phyloP scores from a whole-genome alignment of 64 coral and sea anemone species.

The Porites lutea region DNA sequence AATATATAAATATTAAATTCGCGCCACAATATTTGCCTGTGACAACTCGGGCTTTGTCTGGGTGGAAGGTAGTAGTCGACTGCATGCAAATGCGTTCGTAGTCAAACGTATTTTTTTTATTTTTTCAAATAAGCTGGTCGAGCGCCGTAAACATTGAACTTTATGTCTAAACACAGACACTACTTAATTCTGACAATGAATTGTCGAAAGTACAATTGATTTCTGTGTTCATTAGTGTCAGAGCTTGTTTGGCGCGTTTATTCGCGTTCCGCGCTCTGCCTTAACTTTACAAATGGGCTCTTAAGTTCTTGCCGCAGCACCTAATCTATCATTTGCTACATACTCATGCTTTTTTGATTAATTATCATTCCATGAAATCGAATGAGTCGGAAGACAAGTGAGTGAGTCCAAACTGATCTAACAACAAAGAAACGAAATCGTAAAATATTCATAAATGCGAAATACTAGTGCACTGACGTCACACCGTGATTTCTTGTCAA shows the following conservation, averaged over 20 bases:
- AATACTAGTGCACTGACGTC: constrained; percentile 31
- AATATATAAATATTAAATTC: too few species aligned
- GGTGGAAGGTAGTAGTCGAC: too few species aligned
- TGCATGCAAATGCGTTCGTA: too few species aligned
- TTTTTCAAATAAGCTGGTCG: not conserved
- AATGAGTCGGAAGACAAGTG: not conserved
- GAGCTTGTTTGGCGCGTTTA: constrained; percentile 6
- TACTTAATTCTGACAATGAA: not conserved
- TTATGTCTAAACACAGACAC: not conserved
- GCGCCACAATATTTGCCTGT: too few species aligned
- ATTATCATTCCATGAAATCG: not conserved
- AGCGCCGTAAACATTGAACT: not conserved
- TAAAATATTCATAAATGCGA: constrained; percentile 56
- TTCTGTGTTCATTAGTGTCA: constrained; percentile 17
- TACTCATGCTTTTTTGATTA: not conserved
- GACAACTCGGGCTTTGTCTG: too few species aligned
- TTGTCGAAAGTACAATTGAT: constrained; percentile 2
- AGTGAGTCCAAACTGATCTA: not conserved
- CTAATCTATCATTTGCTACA: not conserved
- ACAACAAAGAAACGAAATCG: constrained; percentile 27
- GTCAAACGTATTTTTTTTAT: too few species aligned
- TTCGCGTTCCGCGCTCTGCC: constrained; percentile 1
- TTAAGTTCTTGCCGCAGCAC: not conserved
- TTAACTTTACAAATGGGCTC: not conserved
- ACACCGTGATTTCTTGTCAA: constrained; percentile 46